These are phyloP conservation scores for Lissocephala sabroskyi DNA, from an alignment of 2,888 invertebrate species.

Conservation along the genomic window DNA sequence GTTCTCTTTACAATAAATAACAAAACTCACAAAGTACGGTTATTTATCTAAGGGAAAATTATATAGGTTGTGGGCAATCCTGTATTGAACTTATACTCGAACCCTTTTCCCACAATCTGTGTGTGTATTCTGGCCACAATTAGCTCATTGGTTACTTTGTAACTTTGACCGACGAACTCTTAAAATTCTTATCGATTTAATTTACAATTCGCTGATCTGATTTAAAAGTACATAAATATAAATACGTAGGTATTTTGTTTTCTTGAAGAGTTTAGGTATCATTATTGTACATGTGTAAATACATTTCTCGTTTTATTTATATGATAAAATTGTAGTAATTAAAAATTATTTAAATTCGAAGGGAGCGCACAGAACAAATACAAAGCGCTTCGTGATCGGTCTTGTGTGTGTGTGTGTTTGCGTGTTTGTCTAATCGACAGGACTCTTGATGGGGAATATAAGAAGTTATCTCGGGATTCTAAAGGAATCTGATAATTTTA, in stretches of 20 bases:
- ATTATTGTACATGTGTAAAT: not conserved
- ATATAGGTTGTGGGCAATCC: too few species aligned
- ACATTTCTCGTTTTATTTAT: not conserved
- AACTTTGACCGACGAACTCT: not conserved
- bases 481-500: too few species aligned
- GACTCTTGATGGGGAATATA: too few species aligned
- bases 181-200: too few species aligned
- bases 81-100: too few species aligned
- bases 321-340: slow-evolving; percentile 30
- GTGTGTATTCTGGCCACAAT: slow-evolving; percentile 10
- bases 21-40: slow-evolving; percentile 64
- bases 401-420: not conserved
- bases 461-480: too few species aligned
- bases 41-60: too few species aligned
- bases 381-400: slow-evolving; percentile 52
- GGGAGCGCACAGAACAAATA: slow-evolving; percentile 48
- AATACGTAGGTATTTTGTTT: slow-evolving; percentile 34
- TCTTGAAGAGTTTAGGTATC: slow-evolving; percentile 4
- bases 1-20: slow-evolving; percentile 51
- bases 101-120: slow-evolving; percentile 21
- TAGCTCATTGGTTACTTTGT: slow-evolving; percentile 1
- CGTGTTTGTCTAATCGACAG: too few species aligned
- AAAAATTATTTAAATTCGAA: slow-evolving; percentile 59
- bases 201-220: not conserved
- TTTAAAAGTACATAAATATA: slow-evolving; percentile 7